Evolutionary conservation across 2,888 invertebrate species (phyloP), one percentile per base, ranked within the genome.

Genomic region (Morpho helenor): DNA sequence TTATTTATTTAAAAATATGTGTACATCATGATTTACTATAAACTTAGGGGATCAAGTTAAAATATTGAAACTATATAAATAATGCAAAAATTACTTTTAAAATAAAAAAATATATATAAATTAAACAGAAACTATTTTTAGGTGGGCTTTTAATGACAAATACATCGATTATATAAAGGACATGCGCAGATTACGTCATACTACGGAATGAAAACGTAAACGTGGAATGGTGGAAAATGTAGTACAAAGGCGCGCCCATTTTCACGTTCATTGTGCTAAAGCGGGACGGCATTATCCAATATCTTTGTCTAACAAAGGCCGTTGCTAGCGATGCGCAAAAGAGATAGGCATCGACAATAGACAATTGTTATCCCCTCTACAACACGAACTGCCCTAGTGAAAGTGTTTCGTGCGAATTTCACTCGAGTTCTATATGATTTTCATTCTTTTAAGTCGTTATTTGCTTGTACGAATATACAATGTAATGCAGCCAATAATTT

Each of bases 311-410:
- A 65, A 68, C 86, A 82, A 84, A 86, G 80, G 80, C 76, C 70
- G 72, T 76, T 71, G 74, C 74, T 57, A 59, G 65, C 68, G 72
- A 75, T 72, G 74, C 66, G 84, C 83, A 84, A 88, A 78, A 87
- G 87, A 89, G 89, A 89, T 85, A 88, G 89, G 75, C 77, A 77
- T 67, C 68, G 73, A 89, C 89, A 90, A 90, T 90, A 87, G 89
- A 83, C 89, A 82, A 90, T 90, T 90, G 90, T 90, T 87, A 89
- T 87, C 88, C 89, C 89, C 76, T 78, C 88, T 76, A 74, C 69
- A 52, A 63, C 63, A 68, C 66, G 77, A 68, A 68, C 77, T 78
- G 81, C 79, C 82, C 83, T 85, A 81, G 79, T 72, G 69, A 73
- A 68, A 65, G 62, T 53, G 50, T 49, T 63, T 23, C 74, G 66